Conservation (phyloP, 35 echinoderm and acorn worm species). For the Heliocidaris tuberculata region DNA sequence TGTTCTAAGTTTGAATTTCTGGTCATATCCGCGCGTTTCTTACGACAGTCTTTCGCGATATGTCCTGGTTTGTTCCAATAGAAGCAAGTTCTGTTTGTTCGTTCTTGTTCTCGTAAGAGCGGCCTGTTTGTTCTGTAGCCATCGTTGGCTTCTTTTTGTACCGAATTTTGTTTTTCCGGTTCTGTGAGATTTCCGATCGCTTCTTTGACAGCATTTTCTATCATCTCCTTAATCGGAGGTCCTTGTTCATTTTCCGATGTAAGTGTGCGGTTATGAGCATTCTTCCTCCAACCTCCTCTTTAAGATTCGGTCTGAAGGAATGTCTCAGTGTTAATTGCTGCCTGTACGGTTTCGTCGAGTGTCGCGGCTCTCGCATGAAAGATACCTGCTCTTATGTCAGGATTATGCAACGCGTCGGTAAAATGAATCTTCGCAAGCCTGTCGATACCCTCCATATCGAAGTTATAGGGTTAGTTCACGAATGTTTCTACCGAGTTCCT, state of each 20-base stretch:
- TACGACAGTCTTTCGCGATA: too few relatives aligned
- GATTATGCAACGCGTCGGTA: background rate
- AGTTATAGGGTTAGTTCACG: background rate
- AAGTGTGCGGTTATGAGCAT: background rate
- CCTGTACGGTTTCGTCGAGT: background rate
- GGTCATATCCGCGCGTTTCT: too few relatives aligned
- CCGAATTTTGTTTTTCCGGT: too few relatives aligned
- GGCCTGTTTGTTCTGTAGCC: too few relatives aligned
- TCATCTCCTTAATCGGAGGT: background rate
- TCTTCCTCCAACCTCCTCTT: background rate
- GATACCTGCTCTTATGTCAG: background rate
- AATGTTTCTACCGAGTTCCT: slow-evolving; percentile 10
- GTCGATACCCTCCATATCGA: background rate
- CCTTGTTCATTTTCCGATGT: background rate
- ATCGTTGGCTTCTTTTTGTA: too few relatives aligned
- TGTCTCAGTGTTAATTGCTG: background rate
- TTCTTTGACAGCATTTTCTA: background rate
- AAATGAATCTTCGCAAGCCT: background rate
- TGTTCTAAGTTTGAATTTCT: too few relatives aligned
- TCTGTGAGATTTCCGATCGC: background rate
- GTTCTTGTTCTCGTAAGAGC: too few relatives aligned
- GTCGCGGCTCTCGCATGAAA: background rate
- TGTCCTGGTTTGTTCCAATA: too few relatives aligned
- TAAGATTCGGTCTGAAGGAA: background rate
- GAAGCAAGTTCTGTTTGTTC: too few relatives aligned